Evolutionary conservation across 2,888 invertebrate species (phyloP).

Genomic region (Lordiphosa fenestrarum): DNA sequence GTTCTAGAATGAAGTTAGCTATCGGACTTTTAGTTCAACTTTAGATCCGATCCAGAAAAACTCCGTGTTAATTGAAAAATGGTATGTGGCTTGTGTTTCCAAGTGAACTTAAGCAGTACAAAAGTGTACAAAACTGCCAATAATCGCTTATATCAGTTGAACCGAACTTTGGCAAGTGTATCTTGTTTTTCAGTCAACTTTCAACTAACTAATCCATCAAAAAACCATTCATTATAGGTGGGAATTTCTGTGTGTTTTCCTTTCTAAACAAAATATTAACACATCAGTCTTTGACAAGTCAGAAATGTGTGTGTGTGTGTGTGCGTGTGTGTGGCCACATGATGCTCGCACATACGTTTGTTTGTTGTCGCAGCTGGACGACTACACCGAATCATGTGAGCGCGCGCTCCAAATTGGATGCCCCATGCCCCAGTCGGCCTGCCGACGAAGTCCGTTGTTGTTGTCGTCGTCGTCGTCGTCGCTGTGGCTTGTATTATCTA

Average conservation of each 20-base stretch:
- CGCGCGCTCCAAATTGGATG: conserved; percentile 37
- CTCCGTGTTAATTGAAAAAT: too few relatives aligned
- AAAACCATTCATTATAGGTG: conserved; percentile 30
- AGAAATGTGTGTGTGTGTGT: conserved; percentile 35
- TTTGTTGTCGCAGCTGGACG: conserved; percentile 30
- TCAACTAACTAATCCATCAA: conserved; percentile 47
- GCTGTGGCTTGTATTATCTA: conserved; percentile 24
- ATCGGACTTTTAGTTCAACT: too few relatives aligned
- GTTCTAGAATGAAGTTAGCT: too few relatives aligned
- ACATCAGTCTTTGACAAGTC: conserved; percentile 64
- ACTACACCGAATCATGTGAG: conserved; percentile 17
- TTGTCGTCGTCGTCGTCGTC: conserved; percentile 12
- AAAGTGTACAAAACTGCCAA: background rate
- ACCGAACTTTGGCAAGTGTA: background rate
- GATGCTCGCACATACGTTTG: conserved; percentile 48
- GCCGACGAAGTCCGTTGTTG: conserved; percentile 15
- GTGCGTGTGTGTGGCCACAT: conserved; percentile 47
- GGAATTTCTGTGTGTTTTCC: conserved; percentile 14
- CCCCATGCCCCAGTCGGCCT: conserved; percentile 33
- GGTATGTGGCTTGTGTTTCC: too few relatives aligned
- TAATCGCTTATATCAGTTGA: background rate
- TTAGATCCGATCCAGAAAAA: too few relatives aligned
- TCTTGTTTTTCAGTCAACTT: conserved; percentile 10
- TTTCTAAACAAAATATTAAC: conserved; percentile 57
- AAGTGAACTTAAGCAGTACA: too few relatives aligned